Evolutionary conservation across 2,797 vertebrate species (phyloP), one percentile per base, ranked within the genome.

Genomic region (Cirrhinus molitorella): DNA sequence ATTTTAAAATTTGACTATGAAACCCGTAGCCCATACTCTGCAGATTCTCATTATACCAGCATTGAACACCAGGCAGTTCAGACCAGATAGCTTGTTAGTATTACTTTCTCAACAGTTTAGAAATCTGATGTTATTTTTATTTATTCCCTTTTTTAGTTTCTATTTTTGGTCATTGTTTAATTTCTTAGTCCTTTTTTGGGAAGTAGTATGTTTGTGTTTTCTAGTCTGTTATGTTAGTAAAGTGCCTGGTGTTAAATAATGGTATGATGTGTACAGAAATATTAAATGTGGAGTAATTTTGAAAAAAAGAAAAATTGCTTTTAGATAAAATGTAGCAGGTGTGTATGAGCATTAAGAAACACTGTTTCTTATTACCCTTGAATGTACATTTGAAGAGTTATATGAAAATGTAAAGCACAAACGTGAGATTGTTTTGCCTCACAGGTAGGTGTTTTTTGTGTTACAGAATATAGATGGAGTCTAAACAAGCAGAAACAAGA

Each of bases 301-400:
- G 7, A 3, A n/a, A 40, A 28, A 14, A 80, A 23, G n/a, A 1
- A 0, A 7, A 76, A 51, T 34, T 73, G 31, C 37, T 75, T 83
- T 66, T 45, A 53, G 47, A 67, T 37, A 4, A 75, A 53, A 76
- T 57, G 80, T 55, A 57, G 71, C 59, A 75, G 51, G 31, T 0
- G 17, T 17, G 34, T 14, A 57, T 37, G 34, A 76, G 5, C 34
- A 16, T 65, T 19, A 76, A 67, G 81, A 63, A 67, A 66, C 47
- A 5, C 23, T 12, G 55, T 73, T 80, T 72, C 43, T 25, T 55
- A 66, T 43, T 66, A 43, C 70, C 4, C 40, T 77, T 77, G 40
- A 77, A 78, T 83, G 82, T 83, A 47, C 28, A 71, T 83, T 59
- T 78, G 40, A 70, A 59, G 17, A 34, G 9, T 37, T 53, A 10